Conservation (phyloP, 2,797 vertebrate species). For the Psittacula derbiana region DNA sequence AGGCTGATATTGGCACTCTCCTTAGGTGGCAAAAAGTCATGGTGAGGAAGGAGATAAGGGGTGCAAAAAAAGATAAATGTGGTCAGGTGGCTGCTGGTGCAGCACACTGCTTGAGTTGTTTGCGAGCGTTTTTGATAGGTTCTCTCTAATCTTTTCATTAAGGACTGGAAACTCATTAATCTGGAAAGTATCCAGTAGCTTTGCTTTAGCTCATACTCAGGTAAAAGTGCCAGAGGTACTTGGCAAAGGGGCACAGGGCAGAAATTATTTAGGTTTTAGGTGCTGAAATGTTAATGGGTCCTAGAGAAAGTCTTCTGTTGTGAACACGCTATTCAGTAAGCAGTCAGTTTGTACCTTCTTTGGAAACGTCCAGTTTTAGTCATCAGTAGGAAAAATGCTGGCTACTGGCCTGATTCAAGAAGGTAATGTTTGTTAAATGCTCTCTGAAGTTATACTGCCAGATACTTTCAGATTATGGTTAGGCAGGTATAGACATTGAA, state of each 20-base stretch:
- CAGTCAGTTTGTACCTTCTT: neutral
- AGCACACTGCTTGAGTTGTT: neutral
- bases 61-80: neutral
- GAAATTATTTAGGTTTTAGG: neutral
- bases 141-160: neutral
- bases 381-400: neutral
- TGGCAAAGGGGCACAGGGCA: constrained; percentile 1
- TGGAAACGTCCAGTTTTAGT: neutral
- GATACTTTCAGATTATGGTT: neutral
- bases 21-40: neutral
- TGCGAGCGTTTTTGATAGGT: neutral
- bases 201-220: neutral
- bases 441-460: neutral
- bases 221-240: neutral
- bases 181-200: neutral
- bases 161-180: neutral
- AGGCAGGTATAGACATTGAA: neutral
- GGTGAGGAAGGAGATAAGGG: neutral
- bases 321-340: neutral
- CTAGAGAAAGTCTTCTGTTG: neutral
- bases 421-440: neutral
- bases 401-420: neutral
- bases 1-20: neutral
- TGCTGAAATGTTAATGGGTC: neutral
- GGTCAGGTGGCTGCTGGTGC: neutral